A percentile compares a stretch with the other conserved stretches of the same genome.
These are phyloP conservation scores for Cyanocitta stelleri DNA, from an alignment of 2,113 vertebrate species.

Conservation along the genomic window DNA sequence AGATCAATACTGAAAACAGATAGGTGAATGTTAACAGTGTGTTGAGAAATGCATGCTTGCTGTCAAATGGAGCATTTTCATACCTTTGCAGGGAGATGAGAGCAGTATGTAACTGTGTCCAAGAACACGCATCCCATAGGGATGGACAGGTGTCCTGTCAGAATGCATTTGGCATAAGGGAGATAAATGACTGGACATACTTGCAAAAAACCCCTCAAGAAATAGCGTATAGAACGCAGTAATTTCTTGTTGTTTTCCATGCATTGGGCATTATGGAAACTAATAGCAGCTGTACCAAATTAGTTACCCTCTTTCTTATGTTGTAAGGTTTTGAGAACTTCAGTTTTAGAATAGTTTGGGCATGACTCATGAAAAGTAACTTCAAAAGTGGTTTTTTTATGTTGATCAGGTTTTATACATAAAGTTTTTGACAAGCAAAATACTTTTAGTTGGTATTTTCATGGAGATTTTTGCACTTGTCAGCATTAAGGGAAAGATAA, in stretches of 20 bases:
- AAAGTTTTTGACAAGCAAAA: neutral
- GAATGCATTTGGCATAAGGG: neutral
- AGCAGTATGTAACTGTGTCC: neutral
- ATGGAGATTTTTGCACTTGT: neutral
- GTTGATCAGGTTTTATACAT: neutral
- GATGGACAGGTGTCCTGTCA: neutral
- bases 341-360: neutral
- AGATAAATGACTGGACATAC: neutral
- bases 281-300: neutral
- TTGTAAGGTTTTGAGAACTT: neutral
- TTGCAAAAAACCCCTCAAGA: neutral
- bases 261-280: neutral
- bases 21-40: neutral
- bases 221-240: neutral
- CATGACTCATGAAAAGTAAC: neutral
- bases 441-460: neutral
- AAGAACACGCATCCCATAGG: neutral
- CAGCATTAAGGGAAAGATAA: neutral
- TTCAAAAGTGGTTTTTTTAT: neutral
- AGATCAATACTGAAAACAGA: neutral
- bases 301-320: neutral
- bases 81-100: neutral
- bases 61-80: neutral
- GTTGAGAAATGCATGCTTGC: neutral
- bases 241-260: neutral